Conservation (phyloP, 64 coral and sea anemone genomes). For the Catalaphyllia jardinei region DNA sequence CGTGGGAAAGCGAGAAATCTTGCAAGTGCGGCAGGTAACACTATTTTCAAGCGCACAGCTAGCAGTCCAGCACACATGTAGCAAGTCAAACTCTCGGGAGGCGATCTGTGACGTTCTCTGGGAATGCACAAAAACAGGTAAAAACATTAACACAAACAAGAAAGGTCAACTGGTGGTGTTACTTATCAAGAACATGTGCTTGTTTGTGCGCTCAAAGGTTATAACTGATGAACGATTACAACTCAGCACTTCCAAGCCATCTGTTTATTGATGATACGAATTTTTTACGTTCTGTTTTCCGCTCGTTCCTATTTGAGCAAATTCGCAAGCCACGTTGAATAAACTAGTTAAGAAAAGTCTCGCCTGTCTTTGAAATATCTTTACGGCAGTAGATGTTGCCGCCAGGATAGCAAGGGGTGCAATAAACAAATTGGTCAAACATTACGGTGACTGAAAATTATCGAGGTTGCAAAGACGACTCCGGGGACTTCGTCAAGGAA, state of each 20-base stretch:
- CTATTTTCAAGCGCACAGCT: neutral
- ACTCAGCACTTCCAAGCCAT: neutral
- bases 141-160: neutral
- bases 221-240: neutral
- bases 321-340: too few species aligned
- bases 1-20: neutral
- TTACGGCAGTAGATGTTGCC: too few species aligned
- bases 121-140: neutral
- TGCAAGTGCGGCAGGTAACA: neutral
- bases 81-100: neutral
- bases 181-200: slow-evolving; percentile 24
- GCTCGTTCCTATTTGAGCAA: too few species aligned
- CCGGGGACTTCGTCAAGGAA: too few species aligned
- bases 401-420: too few species aligned
- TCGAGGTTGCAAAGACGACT: too few species aligned
- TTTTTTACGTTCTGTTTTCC: too few species aligned
- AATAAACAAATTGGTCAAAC: too few species aligned
- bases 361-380: too few species aligned
- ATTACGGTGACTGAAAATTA: too few species aligned
- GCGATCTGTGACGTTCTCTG: neutral
- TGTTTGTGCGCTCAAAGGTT: neutral
- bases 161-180: slow-evolving; percentile 14
- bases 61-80: neutral
- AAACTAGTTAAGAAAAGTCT: too few species aligned
- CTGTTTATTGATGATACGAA: neutral